Evolutionary conservation across 2,888 invertebrate species (phyloP).

Genomic region (Eucriotettix oculatus): DNA sequence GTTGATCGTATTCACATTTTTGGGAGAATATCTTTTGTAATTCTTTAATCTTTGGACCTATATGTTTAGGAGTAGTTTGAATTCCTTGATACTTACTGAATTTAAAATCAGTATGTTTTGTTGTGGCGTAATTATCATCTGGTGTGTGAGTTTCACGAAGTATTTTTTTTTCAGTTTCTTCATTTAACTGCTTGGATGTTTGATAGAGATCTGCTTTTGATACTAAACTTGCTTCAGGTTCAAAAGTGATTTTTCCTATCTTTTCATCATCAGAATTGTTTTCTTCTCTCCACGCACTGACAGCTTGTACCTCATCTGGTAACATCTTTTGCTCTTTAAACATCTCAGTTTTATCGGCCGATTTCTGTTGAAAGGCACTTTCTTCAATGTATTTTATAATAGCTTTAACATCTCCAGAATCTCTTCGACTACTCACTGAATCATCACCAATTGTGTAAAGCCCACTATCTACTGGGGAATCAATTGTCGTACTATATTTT

Average conservation of each 20-base stretch:
- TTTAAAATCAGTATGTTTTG: background rate
- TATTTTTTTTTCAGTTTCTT: background rate
- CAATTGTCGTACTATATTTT: background rate
- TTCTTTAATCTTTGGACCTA: conserved; percentile 31
- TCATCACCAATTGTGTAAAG: conserved; percentile 8
- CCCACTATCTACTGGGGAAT: background rate
- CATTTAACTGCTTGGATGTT: background rate
- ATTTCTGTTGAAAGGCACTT: conserved; percentile 24
- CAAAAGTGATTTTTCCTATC: conserved; percentile 6
- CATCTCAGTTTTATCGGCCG: conserved; percentile 17
- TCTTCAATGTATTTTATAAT: conserved; percentile 37
- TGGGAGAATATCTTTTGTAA: conserved; percentile 29
- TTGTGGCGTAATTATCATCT: background rate
- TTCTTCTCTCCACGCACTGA: conserved; percentile 16
- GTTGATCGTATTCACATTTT: conserved; percentile 20
- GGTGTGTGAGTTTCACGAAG: background rate
- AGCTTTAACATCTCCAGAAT: conserved; percentile 36
- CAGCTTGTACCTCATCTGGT: conserved; percentile 13
- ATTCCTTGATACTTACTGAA: background rate
- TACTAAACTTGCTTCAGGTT: conserved; percentile 9
- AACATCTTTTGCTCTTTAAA: conserved; percentile 21
- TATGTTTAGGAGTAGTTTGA: conserved; percentile 20
- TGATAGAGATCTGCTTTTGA: no score
- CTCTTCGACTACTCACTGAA: conserved; percentile 16
- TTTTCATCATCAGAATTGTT: conserved; percentile 15